These are phyloP conservation scores for Phalacrocorax brasilianus DNA, from an alignment of 2,113 vertebrate genomes.

Conservation along the genomic window DNA sequence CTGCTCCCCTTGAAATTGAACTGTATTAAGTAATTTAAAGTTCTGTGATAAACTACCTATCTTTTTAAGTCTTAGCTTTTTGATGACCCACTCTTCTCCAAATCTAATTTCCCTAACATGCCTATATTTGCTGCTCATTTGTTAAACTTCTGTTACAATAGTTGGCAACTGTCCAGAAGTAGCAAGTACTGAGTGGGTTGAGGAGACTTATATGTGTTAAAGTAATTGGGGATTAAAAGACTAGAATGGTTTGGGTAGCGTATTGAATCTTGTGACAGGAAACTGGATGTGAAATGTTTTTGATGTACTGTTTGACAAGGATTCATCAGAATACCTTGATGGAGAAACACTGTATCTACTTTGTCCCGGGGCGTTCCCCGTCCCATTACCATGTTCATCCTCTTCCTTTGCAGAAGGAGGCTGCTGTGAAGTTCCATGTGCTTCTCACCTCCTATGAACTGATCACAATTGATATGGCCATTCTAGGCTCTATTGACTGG, in stretches of 20 bases:
- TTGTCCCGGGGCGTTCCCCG: background rate
- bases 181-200: background rate
- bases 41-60: background rate
- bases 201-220: background rate
- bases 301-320: background rate
- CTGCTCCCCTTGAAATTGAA: background rate
- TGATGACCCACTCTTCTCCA: background rate
- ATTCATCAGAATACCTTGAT: background rate
- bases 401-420: slow-evolving; percentile 87
- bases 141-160: background rate
- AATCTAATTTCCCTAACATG: background rate
- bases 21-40: background rate
- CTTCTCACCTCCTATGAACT: slow-evolving; percentile 94
- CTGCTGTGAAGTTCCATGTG: slow-evolving; percentile 93
- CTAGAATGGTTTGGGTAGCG: background rate
- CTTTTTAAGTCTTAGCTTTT: background rate
- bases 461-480: slow-evolving; percentile 95
- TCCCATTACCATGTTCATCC: background rate
- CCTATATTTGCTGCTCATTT: background rate
- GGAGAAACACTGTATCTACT: background rate
- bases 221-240: background rate
- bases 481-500: slow-evolving; percentile 96
- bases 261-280: background rate
- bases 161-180: background rate
- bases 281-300: background rate